These are phyloP conservation scores for Crotalus horridus DNA, from an alignment of 2,113 vertebrate species.

Conservation along the genomic window DNA sequence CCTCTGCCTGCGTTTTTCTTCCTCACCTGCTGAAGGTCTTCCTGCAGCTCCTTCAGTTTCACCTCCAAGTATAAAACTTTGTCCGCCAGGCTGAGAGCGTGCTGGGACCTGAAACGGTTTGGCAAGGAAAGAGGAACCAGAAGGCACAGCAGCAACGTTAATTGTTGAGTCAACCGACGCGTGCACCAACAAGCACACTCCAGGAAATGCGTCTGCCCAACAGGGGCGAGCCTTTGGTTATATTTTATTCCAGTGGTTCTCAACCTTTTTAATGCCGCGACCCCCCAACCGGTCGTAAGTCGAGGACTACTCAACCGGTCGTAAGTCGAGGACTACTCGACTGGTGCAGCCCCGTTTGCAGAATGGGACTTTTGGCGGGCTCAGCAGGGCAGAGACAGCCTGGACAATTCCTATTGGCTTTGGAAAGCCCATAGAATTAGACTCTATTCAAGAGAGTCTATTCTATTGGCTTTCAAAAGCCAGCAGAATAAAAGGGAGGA, in stretches of 20 bases:
- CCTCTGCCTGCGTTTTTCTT: conserved; percentile 11
- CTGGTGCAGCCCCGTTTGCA: too few species aligned
- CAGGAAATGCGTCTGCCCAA: background rate
- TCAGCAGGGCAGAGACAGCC: too few species aligned
- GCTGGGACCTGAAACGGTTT: background rate
- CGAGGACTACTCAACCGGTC: too few species aligned
- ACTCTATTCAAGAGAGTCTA: too few species aligned
- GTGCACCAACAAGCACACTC: background rate
- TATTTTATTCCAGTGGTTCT: background rate
- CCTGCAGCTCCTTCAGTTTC: conserved; percentile 85
- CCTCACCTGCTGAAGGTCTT: conserved; percentile 87
- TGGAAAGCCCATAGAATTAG: too few species aligned
- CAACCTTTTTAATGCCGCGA: too few species aligned
- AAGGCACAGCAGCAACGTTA: background rate
- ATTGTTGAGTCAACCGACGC: background rate
- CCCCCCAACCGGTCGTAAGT: too few species aligned
- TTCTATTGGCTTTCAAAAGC: too few species aligned
- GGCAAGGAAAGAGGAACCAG: background rate
- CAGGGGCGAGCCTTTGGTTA: background rate
- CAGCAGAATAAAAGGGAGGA: too few species aligned
- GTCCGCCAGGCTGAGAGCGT: conserved; percentile 58
- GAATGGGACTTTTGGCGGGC: too few species aligned
- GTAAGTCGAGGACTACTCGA: too few species aligned
- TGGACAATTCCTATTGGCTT: too few species aligned
- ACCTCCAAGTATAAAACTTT: conserved; percentile 87